Percentiles rank a stretch among this genome's conserved stretches.
These are phyloP conservation scores for Chlorops oryzae DNA, from an alignment of 1,140 invertebrate genomes.

Conservation along the genomic window DNA sequence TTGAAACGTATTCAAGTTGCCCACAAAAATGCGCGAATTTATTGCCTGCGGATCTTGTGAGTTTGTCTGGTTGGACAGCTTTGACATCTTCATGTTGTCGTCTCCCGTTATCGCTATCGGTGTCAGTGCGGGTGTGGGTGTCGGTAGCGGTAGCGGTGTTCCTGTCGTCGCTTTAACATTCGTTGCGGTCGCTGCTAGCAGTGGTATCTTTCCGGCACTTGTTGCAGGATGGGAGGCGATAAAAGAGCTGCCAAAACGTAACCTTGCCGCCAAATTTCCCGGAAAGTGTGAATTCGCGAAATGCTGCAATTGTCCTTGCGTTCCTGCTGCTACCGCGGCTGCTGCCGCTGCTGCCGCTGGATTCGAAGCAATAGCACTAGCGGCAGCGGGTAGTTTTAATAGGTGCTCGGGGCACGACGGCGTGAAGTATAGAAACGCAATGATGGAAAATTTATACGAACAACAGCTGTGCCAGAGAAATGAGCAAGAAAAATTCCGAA, in stretches of 20 bases:
- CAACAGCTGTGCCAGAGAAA: too few relatives aligned
- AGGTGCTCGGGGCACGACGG: conserved; percentile 28
- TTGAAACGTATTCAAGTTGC: conserved; percentile 85
- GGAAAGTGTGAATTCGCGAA: too few relatives aligned
- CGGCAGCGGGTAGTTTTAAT: background rate
- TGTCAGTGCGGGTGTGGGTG: conserved; percentile 1
- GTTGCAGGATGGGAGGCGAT: background rate
- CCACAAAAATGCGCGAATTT: conserved; percentile 82
- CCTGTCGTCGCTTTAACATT: conserved; percentile 13
- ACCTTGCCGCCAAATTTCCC: too few relatives aligned
- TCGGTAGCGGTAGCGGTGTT: conserved; percentile 14
- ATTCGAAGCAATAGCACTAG: background rate
- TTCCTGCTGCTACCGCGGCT: too few relatives aligned
- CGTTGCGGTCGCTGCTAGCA: conserved; percentile 23
- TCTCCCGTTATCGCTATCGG: background rate
- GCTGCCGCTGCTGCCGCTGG: conserved; percentile 8
- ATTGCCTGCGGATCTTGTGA: conserved; percentile 81
- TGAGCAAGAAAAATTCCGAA: too few relatives aligned
- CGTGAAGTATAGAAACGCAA: conserved; percentile 46
- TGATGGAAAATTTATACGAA: conserved; percentile 26
- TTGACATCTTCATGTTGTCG: conserved; percentile 66
- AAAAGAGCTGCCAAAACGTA: too few relatives aligned
- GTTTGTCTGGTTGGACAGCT: conserved; percentile 81
- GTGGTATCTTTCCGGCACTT: too few relatives aligned
- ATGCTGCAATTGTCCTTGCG: too few relatives aligned